phyloP scores from a whole-genome alignment of 2,113 vertebrate species.

The Monopterus albus region DNA sequence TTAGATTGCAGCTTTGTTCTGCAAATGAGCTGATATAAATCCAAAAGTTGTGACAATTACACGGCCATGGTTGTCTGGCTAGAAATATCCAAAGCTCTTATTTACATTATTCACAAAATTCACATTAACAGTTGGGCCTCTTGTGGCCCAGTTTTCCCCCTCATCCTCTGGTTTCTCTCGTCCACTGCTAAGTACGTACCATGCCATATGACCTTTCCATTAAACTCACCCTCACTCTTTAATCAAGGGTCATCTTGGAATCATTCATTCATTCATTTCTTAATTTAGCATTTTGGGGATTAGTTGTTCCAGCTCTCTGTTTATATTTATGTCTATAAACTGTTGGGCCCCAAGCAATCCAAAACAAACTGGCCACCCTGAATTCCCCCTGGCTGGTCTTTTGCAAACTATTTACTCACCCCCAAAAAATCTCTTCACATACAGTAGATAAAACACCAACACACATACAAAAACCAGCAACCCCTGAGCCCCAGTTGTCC shows the following conservation, averaged over 20 bases:
- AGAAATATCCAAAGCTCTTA: constrained; percentile 58
- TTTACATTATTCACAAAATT: constrained; percentile 62
- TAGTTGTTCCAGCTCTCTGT: constrained; percentile 69
- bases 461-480: constrained; percentile 39
- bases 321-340: constrained; percentile 80
- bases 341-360: constrained; percentile 59
- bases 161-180: constrained; percentile 21
- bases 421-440: constrained; percentile 20
- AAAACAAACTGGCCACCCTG: constrained; percentile 73
- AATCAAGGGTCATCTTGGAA: constrained; percentile 76
- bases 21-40: constrained; percentile 67
- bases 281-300: constrained; percentile 75
- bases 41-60: constrained; percentile 69
- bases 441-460: constrained; percentile 42
- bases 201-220: constrained; percentile 64
- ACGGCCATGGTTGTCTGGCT: constrained; percentile 47
- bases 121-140: constrained; percentile 56
- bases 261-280: constrained; percentile 70
- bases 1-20: constrained; percentile 65
- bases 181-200: constrained; percentile 54
- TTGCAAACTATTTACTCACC: constrained; percentile 70
- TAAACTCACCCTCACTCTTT: constrained; percentile 62
- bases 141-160: constrained; percentile 31
- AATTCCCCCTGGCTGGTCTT: constrained; percentile 60
- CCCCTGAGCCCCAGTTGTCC: constrained; percentile 51